Evolutionary conservation across 2,888 invertebrate genomes (phyloP).

Genomic region (Xestia ashworthii): DNA sequence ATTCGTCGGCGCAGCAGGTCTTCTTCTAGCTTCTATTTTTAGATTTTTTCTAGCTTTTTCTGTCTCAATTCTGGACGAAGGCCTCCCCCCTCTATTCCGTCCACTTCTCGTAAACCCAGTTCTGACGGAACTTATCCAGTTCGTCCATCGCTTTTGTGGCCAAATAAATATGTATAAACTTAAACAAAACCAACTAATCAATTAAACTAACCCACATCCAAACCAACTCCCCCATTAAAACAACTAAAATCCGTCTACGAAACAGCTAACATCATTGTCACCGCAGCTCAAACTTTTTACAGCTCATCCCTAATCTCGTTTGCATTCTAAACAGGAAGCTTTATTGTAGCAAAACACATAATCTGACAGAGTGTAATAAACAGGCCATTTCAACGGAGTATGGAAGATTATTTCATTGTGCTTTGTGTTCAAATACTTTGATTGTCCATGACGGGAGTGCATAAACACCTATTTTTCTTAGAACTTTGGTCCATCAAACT

Average conservation of each 20-base stretch:
- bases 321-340: slow-evolving; percentile 62
- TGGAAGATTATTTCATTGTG: slow-evolving; percentile 58
- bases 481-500: slow-evolving; percentile 27
- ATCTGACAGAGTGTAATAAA: slow-evolving; percentile 57
- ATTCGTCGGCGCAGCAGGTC: too few species aligned
- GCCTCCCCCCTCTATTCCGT: too few species aligned
- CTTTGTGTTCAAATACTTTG: slow-evolving; percentile 51
- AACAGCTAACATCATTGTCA: slow-evolving; percentile 51
- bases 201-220: slow-evolving; percentile 32
- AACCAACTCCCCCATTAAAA: slow-evolving; percentile 14
- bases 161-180: too few species aligned
- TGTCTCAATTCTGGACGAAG: too few species aligned
- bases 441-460: slow-evolving; percentile 43
- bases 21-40: too few species aligned
- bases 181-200: slow-evolving; percentile 6
- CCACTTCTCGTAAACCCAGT: too few species aligned
- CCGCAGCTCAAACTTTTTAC: slow-evolving; percentile 57
- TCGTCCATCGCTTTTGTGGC: too few species aligned
- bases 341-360: slow-evolving; percentile 56
- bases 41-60: too few species aligned
- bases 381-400: slow-evolving; percentile 49
- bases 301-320: slow-evolving; percentile 60
- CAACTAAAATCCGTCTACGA: slow-evolving; percentile 25
- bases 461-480: slow-evolving; percentile 37
- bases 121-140: too few species aligned